Conservation (phyloP, 2,888 invertebrate species). For the Trichogramma evanescens region DNA sequence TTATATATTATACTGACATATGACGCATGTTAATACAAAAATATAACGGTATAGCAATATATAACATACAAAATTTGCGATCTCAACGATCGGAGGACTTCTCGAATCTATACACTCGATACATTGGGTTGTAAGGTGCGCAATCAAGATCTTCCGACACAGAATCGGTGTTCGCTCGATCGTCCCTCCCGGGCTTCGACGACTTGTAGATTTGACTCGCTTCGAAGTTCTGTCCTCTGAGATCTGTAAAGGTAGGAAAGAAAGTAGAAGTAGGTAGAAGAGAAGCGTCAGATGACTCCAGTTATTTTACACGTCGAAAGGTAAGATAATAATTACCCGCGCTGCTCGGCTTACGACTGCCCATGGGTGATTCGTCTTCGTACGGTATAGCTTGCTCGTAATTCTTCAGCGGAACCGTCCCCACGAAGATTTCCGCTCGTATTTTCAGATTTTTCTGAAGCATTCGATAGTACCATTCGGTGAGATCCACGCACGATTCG, state of each 20-base stretch:
- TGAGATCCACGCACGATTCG: conserved; percentile 35
- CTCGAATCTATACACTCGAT: conserved; percentile 36
- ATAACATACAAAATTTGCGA: not conserved
- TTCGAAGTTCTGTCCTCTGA: conserved; percentile 26
- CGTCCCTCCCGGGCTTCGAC: conserved; percentile 39
- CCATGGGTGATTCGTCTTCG: not conserved
- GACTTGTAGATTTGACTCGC: conserved; percentile 38
- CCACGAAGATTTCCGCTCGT: conserved; percentile 32
- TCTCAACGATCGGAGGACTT: not conserved
- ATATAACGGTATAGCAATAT: not conserved
- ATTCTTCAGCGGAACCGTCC: conserved; percentile 35
- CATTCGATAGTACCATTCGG: conserved; percentile 40
- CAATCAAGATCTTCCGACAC: conserved; percentile 34
- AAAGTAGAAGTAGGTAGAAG: no score
- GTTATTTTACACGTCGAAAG: not conserved
- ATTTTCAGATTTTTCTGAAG: conserved; percentile 39
- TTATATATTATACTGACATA: no score
- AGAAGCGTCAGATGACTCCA: not conserved
- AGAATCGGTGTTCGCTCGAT: conserved; percentile 35
- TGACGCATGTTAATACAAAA: no score
- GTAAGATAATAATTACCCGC: not conserved
- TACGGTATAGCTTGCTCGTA: conserved; percentile 27
- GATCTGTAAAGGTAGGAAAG: no score
- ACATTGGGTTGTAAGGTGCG: conserved; percentile 35
- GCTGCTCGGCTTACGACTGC: not conserved